Evolutionary conservation across 2,797 vertebrate genomes (phyloP).

Genomic region (Eupleurogrammus muticus): DNA sequence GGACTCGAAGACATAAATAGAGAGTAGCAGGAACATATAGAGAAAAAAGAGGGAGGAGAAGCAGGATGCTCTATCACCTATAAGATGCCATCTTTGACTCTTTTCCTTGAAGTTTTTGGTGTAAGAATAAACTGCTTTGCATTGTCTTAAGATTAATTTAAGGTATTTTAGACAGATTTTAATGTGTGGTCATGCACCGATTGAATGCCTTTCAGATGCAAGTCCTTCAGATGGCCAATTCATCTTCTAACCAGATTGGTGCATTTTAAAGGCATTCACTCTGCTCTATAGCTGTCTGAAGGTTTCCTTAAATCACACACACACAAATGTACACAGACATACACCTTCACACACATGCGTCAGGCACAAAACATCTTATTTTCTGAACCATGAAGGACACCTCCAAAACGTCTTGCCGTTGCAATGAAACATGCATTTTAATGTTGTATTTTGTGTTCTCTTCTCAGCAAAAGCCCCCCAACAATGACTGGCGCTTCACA

Average conservation of each 20-base stretch:
- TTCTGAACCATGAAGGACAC: background rate
- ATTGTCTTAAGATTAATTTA: background rate
- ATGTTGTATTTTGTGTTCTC: constrained; percentile 62
- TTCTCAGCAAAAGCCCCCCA: constrained; percentile 97
- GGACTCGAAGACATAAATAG: constrained; percentile 52
- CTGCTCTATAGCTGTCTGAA: constrained; percentile 43
- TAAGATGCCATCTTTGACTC: background rate
- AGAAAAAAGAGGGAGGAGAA: constrained; percentile 16
- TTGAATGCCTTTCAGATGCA: constrained; percentile 1
- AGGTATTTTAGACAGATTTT: background rate
- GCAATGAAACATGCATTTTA: constrained; percentile 45
- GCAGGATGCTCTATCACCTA: constrained; percentile 18
- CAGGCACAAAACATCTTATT: constrained; percentile 19
- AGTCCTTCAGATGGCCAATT: background rate
- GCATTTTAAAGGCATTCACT: background rate
- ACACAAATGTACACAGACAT: constrained; percentile 17
- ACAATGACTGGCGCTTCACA: constrained; percentile 97
- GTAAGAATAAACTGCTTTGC: constrained; percentile 9
- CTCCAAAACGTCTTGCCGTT: constrained; percentile 4
- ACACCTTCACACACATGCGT: constrained; percentile 28
- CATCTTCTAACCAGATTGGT: background rate
- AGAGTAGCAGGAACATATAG: constrained; percentile 27
- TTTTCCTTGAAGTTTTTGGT: background rate
- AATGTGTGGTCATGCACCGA: background rate
- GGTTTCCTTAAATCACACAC: constrained; percentile 22